A percentile compares a stretch with the other conserved stretches of the same genome.
These are phyloP conservation scores for Coilia nasus DNA, from an alignment of 2,797 vertebrate species.

Conservation along the genomic window DNA sequence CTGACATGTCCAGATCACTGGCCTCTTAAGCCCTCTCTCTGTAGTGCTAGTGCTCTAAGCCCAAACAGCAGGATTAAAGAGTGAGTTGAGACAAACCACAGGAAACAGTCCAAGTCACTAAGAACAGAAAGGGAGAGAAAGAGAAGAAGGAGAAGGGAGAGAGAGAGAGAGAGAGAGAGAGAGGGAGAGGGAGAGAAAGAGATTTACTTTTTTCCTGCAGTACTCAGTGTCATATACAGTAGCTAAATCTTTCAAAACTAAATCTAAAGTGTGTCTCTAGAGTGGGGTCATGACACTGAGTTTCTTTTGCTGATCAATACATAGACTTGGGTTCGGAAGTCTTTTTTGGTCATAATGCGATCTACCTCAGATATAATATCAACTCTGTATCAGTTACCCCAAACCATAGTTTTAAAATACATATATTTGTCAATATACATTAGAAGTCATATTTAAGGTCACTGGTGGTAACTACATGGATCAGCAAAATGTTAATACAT, in stretches of 20 bases:
- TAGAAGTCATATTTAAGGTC: background rate
- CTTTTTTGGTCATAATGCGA: background rate
- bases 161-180: no score
- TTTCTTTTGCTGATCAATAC: background rate
- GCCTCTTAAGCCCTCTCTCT: constrained; percentile 43
- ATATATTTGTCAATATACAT: background rate
- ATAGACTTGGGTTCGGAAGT: background rate
- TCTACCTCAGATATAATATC: background rate
- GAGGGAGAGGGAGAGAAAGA: background rate
- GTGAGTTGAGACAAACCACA: constrained; percentile 25
- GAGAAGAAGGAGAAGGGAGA: background rate
- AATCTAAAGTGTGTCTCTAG: background rate
- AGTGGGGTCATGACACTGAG: background rate
- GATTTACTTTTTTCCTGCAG: background rate
- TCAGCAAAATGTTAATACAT: no score
- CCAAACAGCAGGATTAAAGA: constrained; percentile 39
- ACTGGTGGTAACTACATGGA: no score
- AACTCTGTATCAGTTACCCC: background rate
- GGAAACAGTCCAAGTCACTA: background rate
- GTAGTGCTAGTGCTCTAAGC: constrained; percentile 46
- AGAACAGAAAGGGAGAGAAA: background rate
- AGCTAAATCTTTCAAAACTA: background rate
- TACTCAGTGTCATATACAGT: background rate
- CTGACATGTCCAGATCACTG: constrained; percentile 43
- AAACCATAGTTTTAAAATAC: background rate